These are phyloP conservation scores for Julus scanicus DNA, from an alignment of 2,888 invertebrate species.

Conservation along the genomic window DNA sequence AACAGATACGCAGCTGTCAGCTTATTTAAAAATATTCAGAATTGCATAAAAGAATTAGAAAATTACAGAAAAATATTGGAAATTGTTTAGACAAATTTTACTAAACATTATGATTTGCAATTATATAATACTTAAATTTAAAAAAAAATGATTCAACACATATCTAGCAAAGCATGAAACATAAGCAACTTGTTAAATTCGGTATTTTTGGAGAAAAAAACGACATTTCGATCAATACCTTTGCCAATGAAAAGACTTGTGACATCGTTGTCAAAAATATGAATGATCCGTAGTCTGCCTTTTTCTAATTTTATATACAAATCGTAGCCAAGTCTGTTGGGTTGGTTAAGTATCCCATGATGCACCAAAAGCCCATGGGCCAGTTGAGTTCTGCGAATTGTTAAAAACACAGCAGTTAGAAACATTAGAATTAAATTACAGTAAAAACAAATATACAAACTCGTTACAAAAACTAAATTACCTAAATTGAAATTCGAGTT, in stretches of 20 bases:
- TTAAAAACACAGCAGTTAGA: conserved; percentile 67
- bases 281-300: conserved; percentile 90
- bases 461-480: conserved; percentile 65
- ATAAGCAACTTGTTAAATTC: too few relatives aligned
- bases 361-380: conserved; percentile 90
- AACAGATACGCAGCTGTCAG: too few relatives aligned
- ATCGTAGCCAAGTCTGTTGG: conserved; percentile 86
- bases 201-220: too few relatives aligned
- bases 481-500: conserved; percentile 75
- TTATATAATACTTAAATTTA: background rate
- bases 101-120: background rate
- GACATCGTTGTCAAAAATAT: conserved; percentile 88
- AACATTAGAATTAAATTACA: conserved; percentile 69
- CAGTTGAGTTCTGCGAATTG: conserved; percentile 83
- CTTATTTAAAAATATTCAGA: background rate
- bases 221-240: conserved; percentile 65
- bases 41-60: background rate
- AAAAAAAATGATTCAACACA: background rate
- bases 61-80: background rate
- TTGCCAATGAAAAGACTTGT: conserved; percentile 87
- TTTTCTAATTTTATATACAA: conserved; percentile 91
- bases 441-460: background rate
- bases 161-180: too few relatives aligned
- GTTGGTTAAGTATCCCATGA: conserved; percentile 86
- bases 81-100: background rate